These are phyloP conservation scores for Eulithis testata DNA, from an alignment of 2,888 invertebrate species.

Conservation along the genomic window DNA sequence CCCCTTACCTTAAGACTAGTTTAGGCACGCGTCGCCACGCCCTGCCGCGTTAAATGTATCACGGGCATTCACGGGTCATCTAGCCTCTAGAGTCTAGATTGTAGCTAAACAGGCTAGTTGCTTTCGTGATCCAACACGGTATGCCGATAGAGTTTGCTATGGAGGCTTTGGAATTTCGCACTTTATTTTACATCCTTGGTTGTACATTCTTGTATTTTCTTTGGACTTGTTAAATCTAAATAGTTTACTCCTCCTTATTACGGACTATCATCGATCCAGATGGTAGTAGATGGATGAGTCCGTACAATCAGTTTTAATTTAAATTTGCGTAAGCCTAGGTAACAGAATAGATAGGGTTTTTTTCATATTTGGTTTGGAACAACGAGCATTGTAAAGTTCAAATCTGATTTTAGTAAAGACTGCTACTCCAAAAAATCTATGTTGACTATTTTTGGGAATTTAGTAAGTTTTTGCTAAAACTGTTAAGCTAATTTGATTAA, in stretches of 20 bases:
- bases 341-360: too few relatives aligned
- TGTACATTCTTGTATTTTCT: too few relatives aligned
- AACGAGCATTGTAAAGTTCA: too few relatives aligned
- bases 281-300: too few relatives aligned
- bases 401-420: too few relatives aligned
- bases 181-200: slow-evolving; percentile 1
- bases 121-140: slow-evolving; percentile 29
- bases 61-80: slow-evolving; percentile 77
- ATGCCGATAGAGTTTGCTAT: slow-evolving; percentile 17
- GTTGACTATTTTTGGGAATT: too few relatives aligned
- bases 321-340: too few relatives aligned
- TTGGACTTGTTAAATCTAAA: neutral
- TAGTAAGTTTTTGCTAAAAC: too few relatives aligned
- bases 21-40: slow-evolving; percentile 76
- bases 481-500: neutral
- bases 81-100: slow-evolving; percentile 34
- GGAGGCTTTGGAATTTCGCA: slow-evolving; percentile 15
- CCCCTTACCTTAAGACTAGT: slow-evolving; percentile 55
- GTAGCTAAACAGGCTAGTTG: slow-evolving; percentile 41
- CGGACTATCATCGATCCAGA: too few relatives aligned
- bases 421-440: too few relatives aligned
- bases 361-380: too few relatives aligned
- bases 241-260: neutral
- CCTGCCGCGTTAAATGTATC: slow-evolving; percentile 73
- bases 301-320: too few relatives aligned